These are phyloP conservation scores for Coronaproctus castanopsis DNA, from an alignment of 2,888 invertebrate species.

Conservation along the genomic window DNA sequence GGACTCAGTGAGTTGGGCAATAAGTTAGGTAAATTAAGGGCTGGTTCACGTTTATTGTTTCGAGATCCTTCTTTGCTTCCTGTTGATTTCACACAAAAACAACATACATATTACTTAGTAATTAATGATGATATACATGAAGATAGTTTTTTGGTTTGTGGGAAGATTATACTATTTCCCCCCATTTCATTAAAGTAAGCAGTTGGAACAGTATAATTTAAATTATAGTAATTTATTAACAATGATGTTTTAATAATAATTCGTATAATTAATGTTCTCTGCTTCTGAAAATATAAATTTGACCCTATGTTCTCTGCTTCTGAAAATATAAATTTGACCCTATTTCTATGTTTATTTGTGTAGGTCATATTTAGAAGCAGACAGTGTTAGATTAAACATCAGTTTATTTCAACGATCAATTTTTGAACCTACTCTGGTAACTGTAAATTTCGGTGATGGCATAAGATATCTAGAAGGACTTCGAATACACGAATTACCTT, in stretches of 20 bases:
- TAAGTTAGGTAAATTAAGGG: conserved; percentile 49
- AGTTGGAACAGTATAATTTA: background rate
- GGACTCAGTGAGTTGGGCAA: conserved; percentile 56
- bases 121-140: conserved; percentile 54
- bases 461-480: conserved; percentile 27
- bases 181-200: conserved; percentile 50
- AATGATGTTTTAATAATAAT: background rate
- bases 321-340: background rate
- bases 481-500: conserved; percentile 49
- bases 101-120: conserved; percentile 57
- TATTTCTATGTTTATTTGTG: no score
- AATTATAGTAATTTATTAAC: background rate
- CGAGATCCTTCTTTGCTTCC: conserved; percentile 50
- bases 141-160: conserved; percentile 61
- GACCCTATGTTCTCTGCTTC: background rate
- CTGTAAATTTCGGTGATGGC: conserved; percentile 29
- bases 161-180: conserved; percentile 48
- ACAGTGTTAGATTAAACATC: conserved; percentile 61
- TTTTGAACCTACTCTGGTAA: conserved; percentile 63
- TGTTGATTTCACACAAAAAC: conserved; percentile 52
- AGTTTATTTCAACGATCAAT: conserved; percentile 57
- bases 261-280: background rate
- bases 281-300: background rate
- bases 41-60: conserved; percentile 39
- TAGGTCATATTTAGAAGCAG: conserved; percentile 45